These are phyloP conservation scores for Copidosoma floridanum DNA, from an alignment of 1,140 invertebrate genomes.

Conservation along the genomic window DNA sequence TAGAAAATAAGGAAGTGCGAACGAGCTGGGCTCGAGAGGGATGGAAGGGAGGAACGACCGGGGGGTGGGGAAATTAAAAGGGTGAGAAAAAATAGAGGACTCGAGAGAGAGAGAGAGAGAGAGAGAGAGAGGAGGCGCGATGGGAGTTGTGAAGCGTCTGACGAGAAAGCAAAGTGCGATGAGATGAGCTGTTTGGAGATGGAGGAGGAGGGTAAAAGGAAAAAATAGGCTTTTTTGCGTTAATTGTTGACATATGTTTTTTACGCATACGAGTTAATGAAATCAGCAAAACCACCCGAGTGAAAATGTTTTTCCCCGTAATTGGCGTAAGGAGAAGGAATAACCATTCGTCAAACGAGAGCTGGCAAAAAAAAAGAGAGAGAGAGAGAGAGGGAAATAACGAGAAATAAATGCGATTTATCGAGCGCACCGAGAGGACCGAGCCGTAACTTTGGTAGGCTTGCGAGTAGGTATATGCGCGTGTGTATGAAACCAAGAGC, in stretches of 20 bases:
- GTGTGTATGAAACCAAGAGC: no score
- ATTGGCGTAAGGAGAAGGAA: no score
- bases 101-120: not conserved
- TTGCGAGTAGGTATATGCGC: no score
- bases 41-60: not conserved
- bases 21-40: not conserved
- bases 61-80: not conserved
- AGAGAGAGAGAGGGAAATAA: not conserved
- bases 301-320: no score
- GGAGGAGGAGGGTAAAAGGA: no score
- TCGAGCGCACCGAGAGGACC: not conserved
- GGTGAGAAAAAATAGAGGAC: not conserved
- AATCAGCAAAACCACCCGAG: no score
- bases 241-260: no score
- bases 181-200: no score
- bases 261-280: no score
- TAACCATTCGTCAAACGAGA: not conserved
- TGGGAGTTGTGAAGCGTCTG: not conserved
- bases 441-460: conserved; percentile 2
- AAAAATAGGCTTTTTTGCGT: no score
- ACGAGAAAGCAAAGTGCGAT: no score
- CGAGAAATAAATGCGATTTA: not conserved
- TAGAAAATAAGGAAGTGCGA: conserved; percentile 34
- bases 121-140: not conserved
- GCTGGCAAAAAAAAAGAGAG: not conserved